These are phyloP conservation scores for Aphodius granarius DNA, from an alignment of 2,888 invertebrate species.

Conservation along the genomic window DNA sequence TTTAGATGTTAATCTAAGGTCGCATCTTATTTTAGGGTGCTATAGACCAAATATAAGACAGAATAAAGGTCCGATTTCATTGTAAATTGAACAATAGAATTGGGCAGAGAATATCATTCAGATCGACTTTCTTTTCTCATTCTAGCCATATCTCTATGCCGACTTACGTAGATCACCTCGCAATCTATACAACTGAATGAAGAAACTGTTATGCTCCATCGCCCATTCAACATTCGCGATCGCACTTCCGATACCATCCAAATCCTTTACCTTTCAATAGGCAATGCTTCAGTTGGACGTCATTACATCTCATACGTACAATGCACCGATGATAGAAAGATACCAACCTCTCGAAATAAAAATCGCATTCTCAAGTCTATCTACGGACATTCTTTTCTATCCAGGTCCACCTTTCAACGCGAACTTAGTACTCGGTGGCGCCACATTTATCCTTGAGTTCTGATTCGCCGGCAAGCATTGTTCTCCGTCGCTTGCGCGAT, in stretches of 20 bases:
- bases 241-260: background rate
- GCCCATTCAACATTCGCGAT: background rate
- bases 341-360: background rate
- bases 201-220: background rate
- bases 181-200: background rate
- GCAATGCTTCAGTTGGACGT: background rate
- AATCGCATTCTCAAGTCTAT: background rate
- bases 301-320: background rate
- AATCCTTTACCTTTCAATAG: background rate
- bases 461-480: slow-evolving; percentile 20
- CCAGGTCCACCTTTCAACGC: background rate
- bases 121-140: background rate
- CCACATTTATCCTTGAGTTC: slow-evolving; percentile 24
- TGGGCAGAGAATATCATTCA: background rate
- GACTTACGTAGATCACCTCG: background rate
- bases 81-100: background rate
- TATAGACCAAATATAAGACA: background rate
- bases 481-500: slow-evolving; percentile 11
- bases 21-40: background rate
- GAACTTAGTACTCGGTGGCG: slow-evolving; percentile 25
- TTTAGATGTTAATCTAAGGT: too few relatives aligned
- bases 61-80: background rate
- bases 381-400: background rate
- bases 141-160: background rate
- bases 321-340: background rate